Conservation (phyloP, 2,888 invertebrate species). For the Dioctria linearis region DNA sequence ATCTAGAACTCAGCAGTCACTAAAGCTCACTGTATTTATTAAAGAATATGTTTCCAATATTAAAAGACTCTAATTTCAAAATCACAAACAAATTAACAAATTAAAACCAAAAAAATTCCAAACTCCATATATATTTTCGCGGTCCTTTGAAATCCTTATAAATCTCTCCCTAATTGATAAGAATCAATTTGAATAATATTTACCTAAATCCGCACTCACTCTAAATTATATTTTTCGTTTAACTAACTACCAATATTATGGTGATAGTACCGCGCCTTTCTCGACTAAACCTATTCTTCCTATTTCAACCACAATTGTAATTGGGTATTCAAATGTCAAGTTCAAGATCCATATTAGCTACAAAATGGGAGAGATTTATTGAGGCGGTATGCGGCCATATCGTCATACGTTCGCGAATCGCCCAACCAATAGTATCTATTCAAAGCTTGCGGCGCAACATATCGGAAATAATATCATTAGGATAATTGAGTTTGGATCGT, state of each 20-base stretch:
- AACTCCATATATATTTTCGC: too few relatives aligned
- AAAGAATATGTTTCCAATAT: too few relatives aligned
- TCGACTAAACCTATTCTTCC: conserved; percentile 2
- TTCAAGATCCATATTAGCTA: conserved; percentile 50
- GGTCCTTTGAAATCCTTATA: not conserved
- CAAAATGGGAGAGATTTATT: conserved; percentile 43
- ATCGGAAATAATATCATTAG: conserved; percentile 40
- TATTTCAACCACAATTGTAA: conserved; percentile 44
- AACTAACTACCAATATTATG: not conserved
- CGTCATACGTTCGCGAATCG: not conserved
- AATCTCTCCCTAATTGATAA: not conserved
- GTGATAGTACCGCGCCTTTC: conserved; percentile 21
- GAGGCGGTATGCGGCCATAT: conserved; percentile 21
- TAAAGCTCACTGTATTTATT: too few relatives aligned
- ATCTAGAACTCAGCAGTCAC: too few relatives aligned
- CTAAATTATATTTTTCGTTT: too few relatives aligned
- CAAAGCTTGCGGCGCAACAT: not conserved
- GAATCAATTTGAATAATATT: not conserved
- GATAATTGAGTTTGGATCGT: conserved; percentile 41
- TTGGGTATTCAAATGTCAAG: conserved; percentile 50
- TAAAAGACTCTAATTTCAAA: too few relatives aligned
- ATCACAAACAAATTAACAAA: too few relatives aligned
- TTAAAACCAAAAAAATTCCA: too few relatives aligned
- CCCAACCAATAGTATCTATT: too few relatives aligned
- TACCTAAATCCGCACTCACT: not conserved